Evolutionary conservation across 2,888 invertebrate genomes (phyloP), one percentile per base, ranked within the genome.

Genomic region (Cataglyphis altisquamis): DNA sequence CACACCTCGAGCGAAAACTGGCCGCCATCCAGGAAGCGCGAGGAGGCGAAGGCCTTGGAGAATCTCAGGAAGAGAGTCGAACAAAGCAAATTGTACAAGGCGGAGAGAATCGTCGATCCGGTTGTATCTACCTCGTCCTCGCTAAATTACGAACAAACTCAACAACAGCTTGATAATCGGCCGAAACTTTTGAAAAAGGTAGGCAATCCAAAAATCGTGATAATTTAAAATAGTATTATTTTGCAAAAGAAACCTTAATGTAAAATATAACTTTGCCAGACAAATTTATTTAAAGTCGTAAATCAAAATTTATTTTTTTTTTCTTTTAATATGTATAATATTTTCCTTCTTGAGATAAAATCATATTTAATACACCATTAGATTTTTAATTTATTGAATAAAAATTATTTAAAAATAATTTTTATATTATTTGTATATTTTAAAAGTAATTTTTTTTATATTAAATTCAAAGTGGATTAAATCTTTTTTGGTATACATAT

Each of bases 1-100:
- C 94, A 94, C 78, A 92, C 94, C 68, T 93, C 94, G 48, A 94
- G 94, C 29, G 93, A 93, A 15, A 93, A 94, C 91, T 96, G 96
- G 91, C 96, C 97, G 89, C 97, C 97, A 63, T 96, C 96, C 86
- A 95, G 96, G 86, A 95, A 95, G 86, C 95, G 97, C 55, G 97
- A 97, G 94, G 97, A 97, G 94, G 96, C 97, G 85, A 95, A 95
- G 70, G 97, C 97, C 57, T 95, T 97, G 92, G 97, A 97, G 91
- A 97, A 97, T 94, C 95, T 97, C 82, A 95, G 97, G 89, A 96
- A 96, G 94, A 96, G 97, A 91, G 96, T 97, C 67, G 96, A 96
- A 90, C 95, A 95, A 88, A 95, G 95, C 73, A 95, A 96, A 95
- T 86, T 97, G 95, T 93, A 95, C 87, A 89, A 97, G 95, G 92